Conservation (phyloP, 2,797 vertebrate genomes). For the Zenarchopterus dispar region DNA sequence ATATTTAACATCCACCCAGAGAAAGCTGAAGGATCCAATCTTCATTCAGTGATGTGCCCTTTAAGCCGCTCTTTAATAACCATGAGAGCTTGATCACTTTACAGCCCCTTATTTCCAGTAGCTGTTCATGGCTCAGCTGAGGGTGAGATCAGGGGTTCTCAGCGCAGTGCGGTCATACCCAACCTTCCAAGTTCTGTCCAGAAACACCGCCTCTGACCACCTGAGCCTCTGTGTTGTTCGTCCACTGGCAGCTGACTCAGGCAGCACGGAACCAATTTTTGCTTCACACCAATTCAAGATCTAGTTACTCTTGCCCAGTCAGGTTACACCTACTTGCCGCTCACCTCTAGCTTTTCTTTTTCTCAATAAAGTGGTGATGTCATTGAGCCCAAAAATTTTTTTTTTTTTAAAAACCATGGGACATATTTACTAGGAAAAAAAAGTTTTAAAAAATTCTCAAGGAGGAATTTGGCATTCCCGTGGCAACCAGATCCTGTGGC, state of each 20-base stretch:
- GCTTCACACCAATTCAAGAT: conserved; percentile 69
- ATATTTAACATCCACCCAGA: conserved; percentile 10
- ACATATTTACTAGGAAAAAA: conserved; percentile 2
- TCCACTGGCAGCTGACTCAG: conserved; percentile 38
- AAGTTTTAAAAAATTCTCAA: conserved; percentile 36
- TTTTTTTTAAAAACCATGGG: background rate
- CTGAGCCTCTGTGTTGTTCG: conserved; percentile 56
- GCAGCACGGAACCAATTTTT: conserved; percentile 57
- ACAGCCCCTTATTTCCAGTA: conserved; percentile 17
- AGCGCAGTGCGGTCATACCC: conserved; percentile 24
- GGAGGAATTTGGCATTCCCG: conserved; percentile 73
- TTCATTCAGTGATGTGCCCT: background rate
- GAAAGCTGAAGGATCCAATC: conserved; percentile 9
- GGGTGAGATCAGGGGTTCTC: conserved; percentile 17
- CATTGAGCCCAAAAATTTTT: background rate
- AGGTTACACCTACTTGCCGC: conserved; percentile 46
- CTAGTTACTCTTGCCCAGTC: conserved; percentile 41
- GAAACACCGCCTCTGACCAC: conserved; percentile 44
- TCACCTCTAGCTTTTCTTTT: conserved; percentile 34
- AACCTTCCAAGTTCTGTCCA: conserved; percentile 31
- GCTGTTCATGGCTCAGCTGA: conserved; percentile 22
- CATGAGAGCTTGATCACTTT: conserved; percentile 12
- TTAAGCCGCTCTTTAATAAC: conserved; percentile 15
- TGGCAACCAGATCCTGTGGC: conserved; percentile 77
- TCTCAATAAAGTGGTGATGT: background rate